Evolutionary conservation across 2,113 vertebrate genomes (phyloP).

Genomic region (Acinonyx jubatus): DNA sequence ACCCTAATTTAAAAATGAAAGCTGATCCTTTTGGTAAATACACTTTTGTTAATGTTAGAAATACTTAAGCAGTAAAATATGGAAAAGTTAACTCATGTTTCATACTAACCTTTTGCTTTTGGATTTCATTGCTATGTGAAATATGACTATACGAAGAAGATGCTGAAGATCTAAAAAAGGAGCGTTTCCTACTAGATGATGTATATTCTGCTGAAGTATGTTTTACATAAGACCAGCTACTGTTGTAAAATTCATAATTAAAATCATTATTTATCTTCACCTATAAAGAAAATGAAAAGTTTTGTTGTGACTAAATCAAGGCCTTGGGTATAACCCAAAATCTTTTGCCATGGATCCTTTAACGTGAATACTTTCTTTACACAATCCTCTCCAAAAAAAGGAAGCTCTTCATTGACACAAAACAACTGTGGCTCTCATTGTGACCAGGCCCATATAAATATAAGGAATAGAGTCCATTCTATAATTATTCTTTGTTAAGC

Average conservation of each 20-base stretch:
- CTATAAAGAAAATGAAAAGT: constrained; percentile 80
- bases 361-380: neutral
- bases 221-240: constrained; percentile 93
- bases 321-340: neutral
- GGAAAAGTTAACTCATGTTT: neutral
- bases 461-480: neutral
- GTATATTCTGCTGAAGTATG: constrained; percentile 35
- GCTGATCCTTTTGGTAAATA: neutral
- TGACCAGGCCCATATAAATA: neutral
- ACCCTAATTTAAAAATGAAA: constrained; percentile 33
- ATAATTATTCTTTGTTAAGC: neutral
- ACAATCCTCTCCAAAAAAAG: neutral
- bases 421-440: neutral
- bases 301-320: constrained; percentile 21
- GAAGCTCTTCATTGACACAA: neutral
- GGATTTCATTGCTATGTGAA: neutral
- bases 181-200: neutral
- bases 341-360: neutral
- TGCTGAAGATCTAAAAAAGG: neutral
- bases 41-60: constrained; percentile 11
- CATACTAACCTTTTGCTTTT: constrained; percentile 81
- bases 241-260: constrained; percentile 92
- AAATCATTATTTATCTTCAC: constrained; percentile 93
- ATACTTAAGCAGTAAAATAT: neutral
- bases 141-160: rapidly evolving